phyloP scores from a whole-genome alignment of 2,888 invertebrate species.

The Smittia sp. region DNA sequence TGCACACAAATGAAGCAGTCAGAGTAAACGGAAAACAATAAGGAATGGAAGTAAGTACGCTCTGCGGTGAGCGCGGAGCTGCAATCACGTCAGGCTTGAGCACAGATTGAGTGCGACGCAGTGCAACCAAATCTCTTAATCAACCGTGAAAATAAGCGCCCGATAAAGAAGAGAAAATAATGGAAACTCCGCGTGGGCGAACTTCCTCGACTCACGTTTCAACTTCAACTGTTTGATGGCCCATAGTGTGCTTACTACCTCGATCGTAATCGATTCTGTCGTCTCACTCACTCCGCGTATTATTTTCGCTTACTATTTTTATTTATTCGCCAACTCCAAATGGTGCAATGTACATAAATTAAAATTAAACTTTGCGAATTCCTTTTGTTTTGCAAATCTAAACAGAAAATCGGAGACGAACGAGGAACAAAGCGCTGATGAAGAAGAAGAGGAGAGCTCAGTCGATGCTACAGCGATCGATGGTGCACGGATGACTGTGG shows the following conservation, averaged over 20 bases:
- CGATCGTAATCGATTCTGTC: constrained; percentile 37
- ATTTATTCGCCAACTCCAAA: constrained; percentile 24
- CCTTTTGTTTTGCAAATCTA: constrained; percentile 18
- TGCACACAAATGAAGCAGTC: constrained; percentile 35
- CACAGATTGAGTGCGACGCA: not conserved
- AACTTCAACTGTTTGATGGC: constrained; percentile 41
- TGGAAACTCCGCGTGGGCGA: constrained; percentile 13
- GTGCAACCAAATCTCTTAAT: not conserved
- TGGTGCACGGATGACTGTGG: not conserved
- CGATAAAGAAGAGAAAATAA: not conserved
- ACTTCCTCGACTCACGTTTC: constrained; percentile 41
- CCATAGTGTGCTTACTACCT: constrained; percentile 26
- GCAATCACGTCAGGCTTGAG: not conserved
- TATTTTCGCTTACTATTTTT: constrained; percentile 21
- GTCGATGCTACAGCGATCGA: not conserved
- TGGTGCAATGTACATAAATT: constrained; percentile 29
- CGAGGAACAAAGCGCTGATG: not conserved
- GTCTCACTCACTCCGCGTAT: constrained; percentile 20
- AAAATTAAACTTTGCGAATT: not conserved
- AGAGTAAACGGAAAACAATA: constrained; percentile 16
- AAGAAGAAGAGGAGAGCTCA: not conserved
- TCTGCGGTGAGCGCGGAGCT: not conserved
- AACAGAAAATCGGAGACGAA: not conserved
- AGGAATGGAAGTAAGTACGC: constrained; percentile 2
- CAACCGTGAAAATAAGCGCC: not conserved